phyloP scores from a whole-genome alignment of 2,888 invertebrate genomes.

The Carabus problematicus region DNA sequence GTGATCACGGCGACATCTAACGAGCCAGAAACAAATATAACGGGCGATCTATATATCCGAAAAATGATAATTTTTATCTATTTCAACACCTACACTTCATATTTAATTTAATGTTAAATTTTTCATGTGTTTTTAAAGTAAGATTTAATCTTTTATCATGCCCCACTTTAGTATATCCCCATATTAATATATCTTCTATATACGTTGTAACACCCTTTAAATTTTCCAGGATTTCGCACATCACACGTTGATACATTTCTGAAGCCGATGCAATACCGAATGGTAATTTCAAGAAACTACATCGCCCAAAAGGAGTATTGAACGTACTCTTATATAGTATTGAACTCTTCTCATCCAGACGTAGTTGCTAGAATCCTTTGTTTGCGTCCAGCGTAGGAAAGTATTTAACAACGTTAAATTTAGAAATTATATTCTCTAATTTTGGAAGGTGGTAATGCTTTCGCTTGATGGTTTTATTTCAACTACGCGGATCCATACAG shows the following conservation, averaged over 20 bases:
- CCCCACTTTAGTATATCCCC: slow-evolving; percentile 45
- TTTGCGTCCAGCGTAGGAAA: slow-evolving; percentile 48
- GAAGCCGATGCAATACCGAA: slow-evolving; percentile 46
- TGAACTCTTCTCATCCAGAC: too few species aligned
- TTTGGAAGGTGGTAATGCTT: slow-evolving; percentile 43
- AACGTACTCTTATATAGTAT: slow-evolving; percentile 45
- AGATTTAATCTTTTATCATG: slow-evolving; percentile 47
- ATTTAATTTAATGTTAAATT: too few species aligned
- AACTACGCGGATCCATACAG: slow-evolving; percentile 49
- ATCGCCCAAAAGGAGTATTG: slow-evolving; percentile 47
- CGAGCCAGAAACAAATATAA: too few species aligned
- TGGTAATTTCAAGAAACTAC: slow-evolving; percentile 46
- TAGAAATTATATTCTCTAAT: slow-evolving; percentile 46
- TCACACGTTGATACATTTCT: slow-evolving; percentile 44
- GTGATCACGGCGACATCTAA: too few species aligned
- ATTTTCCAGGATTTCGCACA: slow-evolving; percentile 42
- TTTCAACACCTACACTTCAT: too few species aligned
- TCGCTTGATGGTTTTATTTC: slow-evolving; percentile 47
- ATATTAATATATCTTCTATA: slow-evolving; percentile 50
- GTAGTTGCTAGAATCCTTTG: slow-evolving; percentile 47
- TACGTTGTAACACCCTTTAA: slow-evolving; percentile 47
- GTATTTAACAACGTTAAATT: slow-evolving; percentile 45
- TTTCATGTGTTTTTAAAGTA: too few species aligned
- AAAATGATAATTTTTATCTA: too few species aligned
- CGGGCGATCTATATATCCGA: too few species aligned